phyloP scores from a whole-genome alignment of 2,113 vertebrate genomes.

The Psilopsiagon aurifrons region DNA sequence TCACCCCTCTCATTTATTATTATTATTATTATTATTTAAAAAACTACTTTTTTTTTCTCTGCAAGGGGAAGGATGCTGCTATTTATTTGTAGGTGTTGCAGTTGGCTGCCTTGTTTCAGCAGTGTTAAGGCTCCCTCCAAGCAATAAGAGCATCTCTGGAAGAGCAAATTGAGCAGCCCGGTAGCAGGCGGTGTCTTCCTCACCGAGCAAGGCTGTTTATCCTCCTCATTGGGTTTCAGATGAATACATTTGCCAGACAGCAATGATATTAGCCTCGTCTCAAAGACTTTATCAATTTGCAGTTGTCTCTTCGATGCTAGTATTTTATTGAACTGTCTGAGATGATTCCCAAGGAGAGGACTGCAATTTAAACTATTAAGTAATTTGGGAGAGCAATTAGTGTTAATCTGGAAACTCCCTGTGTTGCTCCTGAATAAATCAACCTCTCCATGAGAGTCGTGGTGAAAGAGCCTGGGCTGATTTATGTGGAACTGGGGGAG shows the following conservation, averaged over 20 bases:
- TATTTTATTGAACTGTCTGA: conserved; percentile 61
- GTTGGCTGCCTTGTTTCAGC: not conserved
- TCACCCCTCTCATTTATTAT: fast-evolving
- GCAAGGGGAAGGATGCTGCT: not conserved
- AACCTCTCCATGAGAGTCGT: conserved; percentile 31
- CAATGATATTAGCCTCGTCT: conserved; percentile 22
- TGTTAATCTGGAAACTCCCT: conserved; percentile 69
- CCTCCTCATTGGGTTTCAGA: conserved; percentile 2
- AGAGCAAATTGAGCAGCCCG: not conserved
- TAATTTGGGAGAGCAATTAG: conserved; percentile 69
- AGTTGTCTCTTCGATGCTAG: conserved; percentile 49
- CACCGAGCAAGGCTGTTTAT: not conserved
- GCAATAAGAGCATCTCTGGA: not conserved
- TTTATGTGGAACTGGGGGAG: not conserved
- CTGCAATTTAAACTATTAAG: conserved; percentile 68
- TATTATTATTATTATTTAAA: not conserved
- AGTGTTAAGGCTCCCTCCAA: not conserved
- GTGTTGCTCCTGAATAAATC: conserved; percentile 65
- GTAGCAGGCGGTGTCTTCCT: not conserved
- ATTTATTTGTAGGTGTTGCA: not conserved
- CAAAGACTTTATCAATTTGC: conserved; percentile 62
- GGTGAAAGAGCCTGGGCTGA: conserved; percentile 6
- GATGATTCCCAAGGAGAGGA: conserved; percentile 58
- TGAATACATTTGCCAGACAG: conserved; percentile 55
- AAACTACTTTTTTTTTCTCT: not conserved